phyloP scores from a whole-genome alignment of 1,140 invertebrate species.

The Cotesia chilonis region DNA sequence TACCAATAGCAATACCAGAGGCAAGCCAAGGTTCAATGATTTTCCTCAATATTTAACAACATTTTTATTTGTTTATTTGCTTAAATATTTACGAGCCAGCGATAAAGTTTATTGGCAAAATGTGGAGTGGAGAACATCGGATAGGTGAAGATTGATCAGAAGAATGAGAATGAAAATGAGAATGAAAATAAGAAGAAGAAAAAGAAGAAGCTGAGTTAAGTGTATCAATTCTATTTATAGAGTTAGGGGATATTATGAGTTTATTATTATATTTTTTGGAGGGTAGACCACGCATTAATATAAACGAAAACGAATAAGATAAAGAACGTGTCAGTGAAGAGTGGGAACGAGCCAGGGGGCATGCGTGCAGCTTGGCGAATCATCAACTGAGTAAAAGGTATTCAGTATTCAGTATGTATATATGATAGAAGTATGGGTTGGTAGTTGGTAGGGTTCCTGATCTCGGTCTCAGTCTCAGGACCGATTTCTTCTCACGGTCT shows the following conservation, averaged over 20 bases:
- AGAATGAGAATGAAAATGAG: not conserved
- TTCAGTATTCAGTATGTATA: not conserved
- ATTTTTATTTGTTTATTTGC: not conserved
- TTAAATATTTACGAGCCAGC: too few species aligned
- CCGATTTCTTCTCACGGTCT: slow-evolving; percentile 42
- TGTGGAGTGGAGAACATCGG: too few species aligned
- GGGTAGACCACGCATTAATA: not conserved
- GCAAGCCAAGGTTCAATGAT: slow-evolving; percentile 20
- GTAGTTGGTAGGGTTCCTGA: not conserved
- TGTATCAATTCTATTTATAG: slow-evolving; percentile 11
- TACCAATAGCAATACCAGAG: not conserved
- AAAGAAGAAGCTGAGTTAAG: not conserved
- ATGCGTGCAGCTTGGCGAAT: slow-evolving; percentile 32
- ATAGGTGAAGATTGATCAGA: not conserved
- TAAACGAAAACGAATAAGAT: not conserved
- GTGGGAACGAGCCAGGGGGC: slow-evolving; percentile 25
- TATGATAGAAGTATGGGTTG: too few species aligned
- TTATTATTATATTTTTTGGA: not conserved
- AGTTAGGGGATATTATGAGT: not conserved
- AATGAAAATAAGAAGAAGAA: not conserved
- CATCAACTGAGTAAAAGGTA: slow-evolving; percentile 1
- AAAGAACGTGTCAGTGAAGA: slow-evolving; percentile 24
- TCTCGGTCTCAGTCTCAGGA: not conserved
- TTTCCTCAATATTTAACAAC: not conserved
- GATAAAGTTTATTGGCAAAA: too few species aligned